Evolutionary conservation across 2,888 invertebrate species (phyloP), one percentile per base, ranked within the genome.

Genomic region (Cosmia trapezina): DNA sequence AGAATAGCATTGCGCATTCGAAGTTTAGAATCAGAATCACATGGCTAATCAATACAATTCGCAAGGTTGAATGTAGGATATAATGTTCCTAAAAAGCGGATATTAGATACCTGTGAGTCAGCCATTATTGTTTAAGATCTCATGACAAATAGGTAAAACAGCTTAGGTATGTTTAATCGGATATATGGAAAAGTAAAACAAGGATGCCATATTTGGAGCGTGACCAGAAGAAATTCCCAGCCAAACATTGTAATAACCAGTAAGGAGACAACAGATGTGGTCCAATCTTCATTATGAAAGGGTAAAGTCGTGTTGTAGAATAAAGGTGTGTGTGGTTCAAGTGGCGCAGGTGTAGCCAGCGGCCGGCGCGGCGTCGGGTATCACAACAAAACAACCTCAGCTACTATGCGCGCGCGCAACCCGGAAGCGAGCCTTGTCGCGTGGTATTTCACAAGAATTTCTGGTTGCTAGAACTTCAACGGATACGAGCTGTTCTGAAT

Each of bases 371-470:
- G 76, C 83, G 68, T 81, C 76, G 76, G 86, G 89, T 93, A 93
- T 92, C 92, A 93, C 92, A 93, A 93, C 92, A 93, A 92, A 93
- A 93, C 92, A 93, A 91, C 85, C 86, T 86, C 77, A 72, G 79
- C 83, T 81, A 87, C 81, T 86, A 85, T 83, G 88, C 84, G 73
- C 82, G 86, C 83, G 74, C 81, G 79, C 79, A 90, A 89, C 88
- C 87, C 91, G 92, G 93, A 93, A 92, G 90, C 84, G 64, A 73
- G 80, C 82, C 77, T 78, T 76, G 83, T 76, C 78, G 79, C 80
- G 78, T 87, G 87, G 88, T 88, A 89, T 89, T 91, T 91, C 86
- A 87, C 87, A 88, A 87, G 89, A 88, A 88, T 89, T 86, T 83
- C 84, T 86, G 81, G 86, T 88, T 86, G 78, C 62, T 80, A 66